These are phyloP conservation scores for Eira barbara DNA, from an alignment of 2,113 vertebrate genomes.

Conservation along the genomic window DNA sequence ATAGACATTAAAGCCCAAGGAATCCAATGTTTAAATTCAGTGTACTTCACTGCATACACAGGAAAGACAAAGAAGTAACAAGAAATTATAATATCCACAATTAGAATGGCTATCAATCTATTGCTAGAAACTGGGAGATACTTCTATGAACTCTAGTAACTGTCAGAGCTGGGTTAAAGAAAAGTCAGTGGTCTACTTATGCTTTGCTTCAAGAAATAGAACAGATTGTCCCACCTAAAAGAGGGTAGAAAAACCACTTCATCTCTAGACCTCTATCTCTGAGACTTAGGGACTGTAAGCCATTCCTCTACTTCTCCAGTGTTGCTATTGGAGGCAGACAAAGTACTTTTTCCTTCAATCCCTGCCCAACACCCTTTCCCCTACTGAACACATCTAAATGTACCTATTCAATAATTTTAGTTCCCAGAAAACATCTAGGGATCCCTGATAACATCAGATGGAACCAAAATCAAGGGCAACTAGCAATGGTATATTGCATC, in stretches of 20 bases:
- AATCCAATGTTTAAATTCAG: background rate
- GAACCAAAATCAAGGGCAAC: background rate
- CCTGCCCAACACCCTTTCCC: background rate
- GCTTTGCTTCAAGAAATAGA: background rate
- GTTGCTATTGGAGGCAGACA: background rate
- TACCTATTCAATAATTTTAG: background rate
- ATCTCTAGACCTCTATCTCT: background rate
- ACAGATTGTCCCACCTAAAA: background rate
- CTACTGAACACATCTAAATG: background rate
- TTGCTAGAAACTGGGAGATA: background rate
- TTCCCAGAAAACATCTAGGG: background rate
- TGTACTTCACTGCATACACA: background rate
- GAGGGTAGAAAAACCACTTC: background rate
- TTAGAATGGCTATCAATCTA: background rate
- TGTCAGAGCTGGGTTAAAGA: background rate
- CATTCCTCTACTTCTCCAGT: background rate
- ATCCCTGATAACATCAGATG: background rate
- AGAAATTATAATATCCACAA: background rate
- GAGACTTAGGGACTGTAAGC: background rate
- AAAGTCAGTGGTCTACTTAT: background rate
- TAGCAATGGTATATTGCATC: background rate
- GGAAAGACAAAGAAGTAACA: background rate
- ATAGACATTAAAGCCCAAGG: background rate
- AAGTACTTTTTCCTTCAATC: background rate
- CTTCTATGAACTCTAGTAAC: background rate